Conservation (phyloP, 1,140 invertebrate species). For the Drosophila rufa region DNA sequence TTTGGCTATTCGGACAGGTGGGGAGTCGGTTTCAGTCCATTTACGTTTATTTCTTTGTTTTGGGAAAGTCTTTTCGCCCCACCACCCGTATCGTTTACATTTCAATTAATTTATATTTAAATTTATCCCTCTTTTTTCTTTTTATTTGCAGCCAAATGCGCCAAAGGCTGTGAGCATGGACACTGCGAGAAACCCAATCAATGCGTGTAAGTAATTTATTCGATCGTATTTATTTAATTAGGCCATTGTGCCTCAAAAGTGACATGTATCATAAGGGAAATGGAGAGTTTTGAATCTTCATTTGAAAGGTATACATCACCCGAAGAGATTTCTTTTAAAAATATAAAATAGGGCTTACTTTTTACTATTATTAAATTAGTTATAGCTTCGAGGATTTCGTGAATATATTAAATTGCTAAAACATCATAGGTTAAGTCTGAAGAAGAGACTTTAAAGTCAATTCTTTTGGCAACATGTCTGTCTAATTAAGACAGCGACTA, state of each 20-base stretch:
- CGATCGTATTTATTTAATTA: conserved; percentile 29
- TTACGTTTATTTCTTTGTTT: conserved; percentile 21
- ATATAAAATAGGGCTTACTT: too few species aligned
- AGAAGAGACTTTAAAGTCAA: neutral
- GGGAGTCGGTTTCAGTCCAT: conserved; percentile 33
- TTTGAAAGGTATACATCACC: neutral
- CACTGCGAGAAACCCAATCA: conserved; percentile 96
- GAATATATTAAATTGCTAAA: too few species aligned
- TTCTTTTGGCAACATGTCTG: conserved; percentile 4
- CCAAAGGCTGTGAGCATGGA: conserved; percentile 96
- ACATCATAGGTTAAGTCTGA: neutral
- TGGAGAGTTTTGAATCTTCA: neutral
- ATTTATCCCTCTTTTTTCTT: conserved; percentile 86
- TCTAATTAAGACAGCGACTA: conserved; percentile 28
- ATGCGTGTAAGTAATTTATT: conserved; percentile 94
- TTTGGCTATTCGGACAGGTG: conserved; percentile 30
- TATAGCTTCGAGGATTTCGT: too few species aligned
- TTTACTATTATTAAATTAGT: too few species aligned
- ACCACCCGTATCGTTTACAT: conserved; percentile 56
- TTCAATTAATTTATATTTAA: conserved; percentile 77
- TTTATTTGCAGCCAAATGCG: conserved; percentile 94
- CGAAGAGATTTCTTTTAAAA: too few species aligned
- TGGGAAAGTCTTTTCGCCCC: conserved; percentile 55
- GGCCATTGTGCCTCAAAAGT: neutral
- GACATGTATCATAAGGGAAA: neutral